Base-by-base conservation (phyloP, 2,888 invertebrate genomes). In the Phasia obesa region DNA sequence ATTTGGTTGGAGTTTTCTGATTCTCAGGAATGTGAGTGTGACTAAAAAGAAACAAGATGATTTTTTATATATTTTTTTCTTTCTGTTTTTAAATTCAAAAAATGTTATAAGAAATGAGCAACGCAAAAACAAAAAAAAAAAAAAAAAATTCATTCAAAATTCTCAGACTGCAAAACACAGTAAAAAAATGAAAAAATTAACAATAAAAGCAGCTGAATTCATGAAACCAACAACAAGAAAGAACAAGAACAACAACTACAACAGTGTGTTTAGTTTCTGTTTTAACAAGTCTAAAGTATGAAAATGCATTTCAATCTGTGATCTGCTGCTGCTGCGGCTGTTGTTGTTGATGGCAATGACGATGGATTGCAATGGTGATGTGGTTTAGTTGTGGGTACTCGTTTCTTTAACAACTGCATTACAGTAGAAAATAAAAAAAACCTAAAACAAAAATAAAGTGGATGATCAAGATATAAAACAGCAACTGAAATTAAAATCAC, bases 1-100 rank as follows among this genome's bases (percentile, higher is more conserved):
- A 62, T 64, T 62, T 77, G 55, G 62, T 38, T 73, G 62, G 35
- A 77, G 71, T 67, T 81, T 77, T 69, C 57, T 77, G 81, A 81
- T 83, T 79, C 79, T 71, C 83, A 79, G 79, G 83, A 79, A 83
- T 83, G 83, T 55, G 83, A 83, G 70, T 70, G 79, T 83, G 69
- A 69, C 74, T 69, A 78, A 78, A 74, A 82, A 42, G 55, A 60
- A 62, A 73, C 60, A 69, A 67, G 67, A 53, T 42, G 69, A 51
- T 17, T 60, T 67, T 76, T n/a, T 1, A 11, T 47, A 17, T 47
- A 2, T 49, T 44, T 53, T 65, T 21, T 15, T 21, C 5, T 27
- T 31, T 53, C n/a, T 35, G 51, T 31, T 59, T 23, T 38, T 53
- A 23, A 76, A 51, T 51, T 55, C 15, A 44, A 65, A 17, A 60